Conservation (phyloP, 2,797 vertebrate species). For the Anisognathus igniventris region DNA sequence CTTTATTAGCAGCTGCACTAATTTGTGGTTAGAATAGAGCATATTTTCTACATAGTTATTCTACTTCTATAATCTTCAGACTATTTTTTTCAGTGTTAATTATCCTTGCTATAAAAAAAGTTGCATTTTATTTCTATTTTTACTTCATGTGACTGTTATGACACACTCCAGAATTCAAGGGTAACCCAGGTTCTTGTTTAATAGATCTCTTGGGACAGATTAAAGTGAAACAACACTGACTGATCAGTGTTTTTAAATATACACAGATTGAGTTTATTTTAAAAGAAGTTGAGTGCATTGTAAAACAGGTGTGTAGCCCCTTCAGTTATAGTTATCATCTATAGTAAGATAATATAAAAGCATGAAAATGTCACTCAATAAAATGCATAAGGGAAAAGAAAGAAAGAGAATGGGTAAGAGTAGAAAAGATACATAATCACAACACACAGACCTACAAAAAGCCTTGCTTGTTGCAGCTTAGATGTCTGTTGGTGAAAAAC, state of each 20-base stretch:
- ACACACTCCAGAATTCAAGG: background rate
- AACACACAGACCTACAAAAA: background rate
- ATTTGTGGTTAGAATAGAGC: background rate
- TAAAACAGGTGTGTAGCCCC: background rate
- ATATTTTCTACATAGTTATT: background rate
- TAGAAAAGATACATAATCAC: background rate
- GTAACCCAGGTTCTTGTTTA: background rate
- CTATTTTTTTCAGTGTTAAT: background rate
- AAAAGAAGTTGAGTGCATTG: background rate
- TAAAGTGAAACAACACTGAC: background rate
- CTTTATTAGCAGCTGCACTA: background rate
- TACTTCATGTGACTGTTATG: background rate
- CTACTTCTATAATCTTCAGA: background rate
- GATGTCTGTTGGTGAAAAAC: background rate
- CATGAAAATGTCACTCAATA: background rate
- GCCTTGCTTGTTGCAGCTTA: background rate
- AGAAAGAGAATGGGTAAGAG: background rate
- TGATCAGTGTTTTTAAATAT: background rate
- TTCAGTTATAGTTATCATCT: background rate
- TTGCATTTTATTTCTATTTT: background rate
- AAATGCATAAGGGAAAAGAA: background rate
- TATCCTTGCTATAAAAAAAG: background rate
- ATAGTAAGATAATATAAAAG: background rate
- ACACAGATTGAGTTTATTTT: fast-evolving
- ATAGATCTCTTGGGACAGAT: background rate